Evolutionary conservation across 1,140 invertebrate species (phyloP).

Genomic region (Ruditapes philippinarum): DNA sequence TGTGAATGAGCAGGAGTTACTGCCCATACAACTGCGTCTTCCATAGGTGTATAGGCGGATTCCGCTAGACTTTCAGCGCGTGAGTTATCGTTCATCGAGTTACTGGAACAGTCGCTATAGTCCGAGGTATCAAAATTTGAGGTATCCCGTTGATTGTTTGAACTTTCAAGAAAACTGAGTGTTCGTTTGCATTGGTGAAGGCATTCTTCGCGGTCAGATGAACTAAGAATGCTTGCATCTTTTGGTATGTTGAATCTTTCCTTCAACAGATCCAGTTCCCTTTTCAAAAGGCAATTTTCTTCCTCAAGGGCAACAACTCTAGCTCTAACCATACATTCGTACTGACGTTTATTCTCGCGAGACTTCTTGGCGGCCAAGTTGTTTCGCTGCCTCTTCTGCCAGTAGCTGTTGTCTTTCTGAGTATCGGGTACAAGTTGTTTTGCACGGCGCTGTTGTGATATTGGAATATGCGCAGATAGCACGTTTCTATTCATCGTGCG

Average conservation of each 20-base stretch:
- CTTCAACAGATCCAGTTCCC: conserved; percentile 46
- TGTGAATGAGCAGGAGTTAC: conserved; percentile 14
- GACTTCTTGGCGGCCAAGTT: conserved; percentile 90
- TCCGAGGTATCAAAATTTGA: background rate
- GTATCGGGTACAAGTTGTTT: conserved; percentile 93
- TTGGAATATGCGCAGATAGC: background rate
- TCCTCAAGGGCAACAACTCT: conserved; percentile 33
- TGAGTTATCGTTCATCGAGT: background rate
- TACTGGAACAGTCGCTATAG: background rate
- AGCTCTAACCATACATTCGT: conserved; percentile 17
- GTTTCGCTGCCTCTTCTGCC: conserved; percentile 96
- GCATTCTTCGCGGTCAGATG: conserved; percentile 7
- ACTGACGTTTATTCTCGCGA: conserved; percentile 56
- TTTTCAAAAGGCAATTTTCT: conserved; percentile 60
- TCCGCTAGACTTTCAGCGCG: background rate
- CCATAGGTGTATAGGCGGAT: background rate
- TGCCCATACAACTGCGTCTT: background rate
- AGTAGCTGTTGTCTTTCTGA: conserved; percentile 98
- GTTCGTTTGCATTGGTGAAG: background rate
- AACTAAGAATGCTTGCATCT: conserved; percentile 19
- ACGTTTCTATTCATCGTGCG: background rate
- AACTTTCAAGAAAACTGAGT: background rate
- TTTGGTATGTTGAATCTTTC: conserved; percentile 35
- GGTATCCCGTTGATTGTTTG: background rate
- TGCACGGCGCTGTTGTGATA: background rate